Conservation (phyloP, 2,797 vertebrate genomes). For the Gadopsis marmoratus region DNA sequence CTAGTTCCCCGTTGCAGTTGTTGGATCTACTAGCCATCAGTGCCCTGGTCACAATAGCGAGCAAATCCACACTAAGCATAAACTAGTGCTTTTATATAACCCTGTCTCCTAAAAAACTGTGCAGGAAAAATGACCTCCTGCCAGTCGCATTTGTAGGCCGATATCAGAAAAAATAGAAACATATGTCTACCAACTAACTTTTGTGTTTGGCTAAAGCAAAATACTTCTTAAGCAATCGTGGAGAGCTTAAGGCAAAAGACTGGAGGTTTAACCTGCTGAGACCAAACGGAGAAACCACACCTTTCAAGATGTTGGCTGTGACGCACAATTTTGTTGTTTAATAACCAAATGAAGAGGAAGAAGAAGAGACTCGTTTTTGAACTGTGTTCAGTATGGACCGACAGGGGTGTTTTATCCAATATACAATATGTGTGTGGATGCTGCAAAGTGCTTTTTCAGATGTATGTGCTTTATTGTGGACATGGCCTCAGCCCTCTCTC, state of each 20-base stretch:
- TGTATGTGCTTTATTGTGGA: neutral
- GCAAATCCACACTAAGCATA: neutral
- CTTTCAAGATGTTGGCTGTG: neutral
- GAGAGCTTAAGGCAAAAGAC: neutral
- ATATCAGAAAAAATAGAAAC: neutral
- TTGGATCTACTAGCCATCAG: neutral
- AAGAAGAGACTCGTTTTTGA: neutral
- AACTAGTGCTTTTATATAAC: neutral
- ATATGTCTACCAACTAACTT: neutral
- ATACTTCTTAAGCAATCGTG: neutral
- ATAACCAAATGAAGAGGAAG: neutral
- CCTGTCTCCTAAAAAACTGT: neutral
- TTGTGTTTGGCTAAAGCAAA: too few relatives aligned
- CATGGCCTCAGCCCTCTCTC: slow-evolving; percentile 16
- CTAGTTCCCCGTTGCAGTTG: neutral
- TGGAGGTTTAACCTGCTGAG: neutral
- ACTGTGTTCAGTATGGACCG: neutral
- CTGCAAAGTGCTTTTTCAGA: slow-evolving; percentile 6
- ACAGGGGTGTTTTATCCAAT: too few relatives aligned
- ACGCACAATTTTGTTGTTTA: neutral
- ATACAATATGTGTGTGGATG: too few relatives aligned
- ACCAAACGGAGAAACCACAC: neutral
- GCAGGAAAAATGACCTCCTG: neutral
- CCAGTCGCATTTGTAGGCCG: neutral
- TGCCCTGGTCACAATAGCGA: neutral